A percentile compares a stretch with the other conserved stretches of the same genome.
Evolutionary conservation across 2,888 invertebrate genomes (phyloP).

Genomic region (Graphium colonna): DNA sequence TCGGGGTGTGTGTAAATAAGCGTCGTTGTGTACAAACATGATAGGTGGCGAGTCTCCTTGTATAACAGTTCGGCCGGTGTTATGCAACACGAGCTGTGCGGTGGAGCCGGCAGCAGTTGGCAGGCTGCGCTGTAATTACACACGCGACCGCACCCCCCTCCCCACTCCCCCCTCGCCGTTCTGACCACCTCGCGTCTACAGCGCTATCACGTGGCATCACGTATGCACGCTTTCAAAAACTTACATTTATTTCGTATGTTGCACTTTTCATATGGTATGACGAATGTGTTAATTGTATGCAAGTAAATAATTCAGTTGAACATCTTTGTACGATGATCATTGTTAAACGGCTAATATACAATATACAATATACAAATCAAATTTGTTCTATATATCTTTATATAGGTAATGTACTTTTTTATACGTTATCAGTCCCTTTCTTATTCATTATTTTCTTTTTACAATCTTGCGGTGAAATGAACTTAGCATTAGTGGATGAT

Average conservation of each 20-base stretch:
- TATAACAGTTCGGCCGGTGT: slow-evolving; percentile 48
- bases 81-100: slow-evolving; percentile 56
- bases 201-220: slow-evolving; percentile 33
- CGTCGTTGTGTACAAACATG: slow-evolving; percentile 60
- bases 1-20: slow-evolving; percentile 52
- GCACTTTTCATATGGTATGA: too few species aligned
- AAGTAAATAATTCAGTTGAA: too few species aligned
- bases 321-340: too few species aligned
- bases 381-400: too few species aligned
- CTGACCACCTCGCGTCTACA: slow-evolving; percentile 29
- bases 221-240: slow-evolving; percentile 22
- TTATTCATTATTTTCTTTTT: too few species aligned
- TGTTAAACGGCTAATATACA: too few species aligned
- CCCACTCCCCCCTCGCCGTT: slow-evolving; percentile 29
- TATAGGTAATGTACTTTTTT: too few species aligned
- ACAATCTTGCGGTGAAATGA: too few species aligned
- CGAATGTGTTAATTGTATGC: too few species aligned
- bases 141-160: slow-evolving; percentile 42
- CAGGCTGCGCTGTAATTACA: slow-evolving; percentile 61
- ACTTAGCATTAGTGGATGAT: too few species aligned
- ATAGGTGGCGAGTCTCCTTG: slow-evolving; percentile 41
- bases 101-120: slow-evolving; percentile 30
- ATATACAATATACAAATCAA: too few species aligned
- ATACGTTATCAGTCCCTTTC: too few species aligned
- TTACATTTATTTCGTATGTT: background rate